Conservation (phyloP, 92 coral and sea anemone species). For the Micromussa lordhowensis region DNA sequence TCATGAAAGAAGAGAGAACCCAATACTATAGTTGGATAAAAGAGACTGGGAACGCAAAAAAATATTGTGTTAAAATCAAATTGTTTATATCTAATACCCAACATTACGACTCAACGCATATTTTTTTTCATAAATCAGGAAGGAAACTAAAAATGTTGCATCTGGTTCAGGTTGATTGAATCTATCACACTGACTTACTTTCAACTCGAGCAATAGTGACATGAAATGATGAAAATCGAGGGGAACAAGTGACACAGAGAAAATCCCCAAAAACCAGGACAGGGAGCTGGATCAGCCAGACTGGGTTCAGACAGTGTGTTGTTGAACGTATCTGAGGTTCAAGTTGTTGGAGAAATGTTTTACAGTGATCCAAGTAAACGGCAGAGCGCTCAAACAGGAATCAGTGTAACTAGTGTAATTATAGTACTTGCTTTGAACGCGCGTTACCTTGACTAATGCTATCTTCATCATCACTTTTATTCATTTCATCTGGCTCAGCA, state of each 20-base stretch:
- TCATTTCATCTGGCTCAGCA: background rate
- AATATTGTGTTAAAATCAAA: background rate
- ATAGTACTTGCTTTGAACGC: too few relatives aligned
- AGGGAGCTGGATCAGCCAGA: background rate
- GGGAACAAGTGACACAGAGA: too few relatives aligned
- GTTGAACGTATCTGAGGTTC: background rate
- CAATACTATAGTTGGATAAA: background rate
- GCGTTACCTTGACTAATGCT: slow-evolving; percentile 17
- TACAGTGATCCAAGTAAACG: background rate
- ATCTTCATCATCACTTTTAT: slow-evolving; percentile 10
- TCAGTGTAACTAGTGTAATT: too few relatives aligned
- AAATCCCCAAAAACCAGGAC: too few relatives aligned
- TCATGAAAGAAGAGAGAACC: background rate
- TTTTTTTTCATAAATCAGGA: too few relatives aligned
- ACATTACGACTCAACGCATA: too few relatives aligned
- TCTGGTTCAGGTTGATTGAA: too few relatives aligned
- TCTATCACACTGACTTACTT: too few relatives aligned
- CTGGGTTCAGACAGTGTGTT: background rate
- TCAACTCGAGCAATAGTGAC: too few relatives aligned
- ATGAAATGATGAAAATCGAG: too few relatives aligned
- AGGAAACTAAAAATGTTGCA: too few relatives aligned
- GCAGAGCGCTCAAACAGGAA: background rate
- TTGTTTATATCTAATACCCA: too few relatives aligned
- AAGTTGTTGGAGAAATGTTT: background rate
- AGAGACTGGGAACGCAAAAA: background rate